phyloP scores from a whole-genome alignment of 1,140 invertebrate genomes.

The Drosophila tristis region DNA sequence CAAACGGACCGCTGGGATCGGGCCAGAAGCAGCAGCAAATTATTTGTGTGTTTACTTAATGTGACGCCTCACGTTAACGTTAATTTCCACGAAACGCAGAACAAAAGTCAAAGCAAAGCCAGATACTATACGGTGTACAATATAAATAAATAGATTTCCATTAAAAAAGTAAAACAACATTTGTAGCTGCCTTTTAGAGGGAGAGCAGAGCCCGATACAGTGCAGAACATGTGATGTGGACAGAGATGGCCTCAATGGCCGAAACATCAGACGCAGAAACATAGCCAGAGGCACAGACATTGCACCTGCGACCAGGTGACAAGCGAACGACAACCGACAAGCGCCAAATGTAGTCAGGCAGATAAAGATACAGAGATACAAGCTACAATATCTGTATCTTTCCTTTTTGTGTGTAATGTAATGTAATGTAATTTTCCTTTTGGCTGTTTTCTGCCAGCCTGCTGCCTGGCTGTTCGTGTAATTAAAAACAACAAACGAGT shows the following conservation, averaged over 20 bases:
- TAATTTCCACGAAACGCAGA: constrained; percentile 56
- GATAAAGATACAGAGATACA: constrained; percentile 29
- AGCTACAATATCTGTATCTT: constrained; percentile 26
- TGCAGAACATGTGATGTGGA: constrained; percentile 36
- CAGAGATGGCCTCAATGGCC: constrained; percentile 61
- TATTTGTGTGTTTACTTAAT: constrained; percentile 57
- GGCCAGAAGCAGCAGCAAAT: constrained; percentile 38
- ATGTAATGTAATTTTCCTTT: constrained; percentile 49
- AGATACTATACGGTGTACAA: constrained; percentile 27
- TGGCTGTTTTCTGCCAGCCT: constrained; percentile 34
- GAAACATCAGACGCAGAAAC: background rate
- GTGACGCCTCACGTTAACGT: constrained; percentile 45
- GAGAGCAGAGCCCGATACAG: constrained; percentile 7
- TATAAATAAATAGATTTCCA: constrained; percentile 56
- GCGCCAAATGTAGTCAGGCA: constrained; percentile 47
- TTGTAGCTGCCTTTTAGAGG: constrained; percentile 52
- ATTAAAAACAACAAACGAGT: constrained; percentile 75
- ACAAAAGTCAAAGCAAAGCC: constrained; percentile 46
- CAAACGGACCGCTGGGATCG: background rate
- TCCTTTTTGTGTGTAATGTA: constrained; percentile 8
- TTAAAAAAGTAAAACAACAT: constrained; percentile 49
- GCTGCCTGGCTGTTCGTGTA: constrained; percentile 45
- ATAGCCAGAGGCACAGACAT: constrained; percentile 13
- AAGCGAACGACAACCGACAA: constrained; percentile 23
- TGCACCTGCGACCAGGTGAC: constrained; percentile 38